Evolutionary conservation across 2,113 vertebrate genomes (phyloP).

Genomic region (Podiceps cristatus): DNA sequence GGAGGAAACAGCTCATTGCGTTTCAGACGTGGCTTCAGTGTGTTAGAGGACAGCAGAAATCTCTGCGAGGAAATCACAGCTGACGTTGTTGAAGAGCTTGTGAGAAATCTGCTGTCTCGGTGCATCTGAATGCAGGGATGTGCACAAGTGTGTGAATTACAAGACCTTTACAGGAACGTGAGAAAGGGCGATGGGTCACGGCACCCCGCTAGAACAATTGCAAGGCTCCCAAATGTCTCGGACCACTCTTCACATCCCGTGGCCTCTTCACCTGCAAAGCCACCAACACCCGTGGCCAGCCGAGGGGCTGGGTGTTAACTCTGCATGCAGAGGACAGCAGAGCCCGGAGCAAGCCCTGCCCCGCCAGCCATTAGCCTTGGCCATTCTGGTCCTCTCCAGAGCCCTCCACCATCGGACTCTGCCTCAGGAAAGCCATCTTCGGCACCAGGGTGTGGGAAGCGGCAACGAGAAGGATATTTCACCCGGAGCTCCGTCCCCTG

Average conservation of each 20-base stretch:
- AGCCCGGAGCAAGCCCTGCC: too few species aligned
- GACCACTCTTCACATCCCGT: accelerated
- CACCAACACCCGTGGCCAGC: accelerated
- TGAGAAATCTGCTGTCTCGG: accelerated
- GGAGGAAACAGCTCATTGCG: accelerated
- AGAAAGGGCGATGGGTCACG: too few species aligned
- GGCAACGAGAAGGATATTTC: accelerated
- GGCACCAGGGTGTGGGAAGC: not conserved
- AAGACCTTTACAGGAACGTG: accelerated
- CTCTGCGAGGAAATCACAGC: not conserved
- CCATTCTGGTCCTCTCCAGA: too few species aligned
- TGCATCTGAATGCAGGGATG: accelerated
- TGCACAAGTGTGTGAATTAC: accelerated
- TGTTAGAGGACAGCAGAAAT: not conserved
- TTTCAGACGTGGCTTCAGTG: not conserved
- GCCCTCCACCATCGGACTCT: accelerated
- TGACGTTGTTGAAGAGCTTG: accelerated
- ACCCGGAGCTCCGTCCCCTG: not conserved
- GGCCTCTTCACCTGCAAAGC: not conserved
- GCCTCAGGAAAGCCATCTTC: not conserved
- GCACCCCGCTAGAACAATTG: too few species aligned
- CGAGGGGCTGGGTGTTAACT: too few species aligned
- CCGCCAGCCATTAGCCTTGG: too few species aligned
- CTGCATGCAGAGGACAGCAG: too few species aligned
- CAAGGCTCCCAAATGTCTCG: too few species aligned